These are phyloP conservation scores for Trachelus troglodyta DNA, from an alignment of 2,888 invertebrate species.

Conservation along the genomic window DNA sequence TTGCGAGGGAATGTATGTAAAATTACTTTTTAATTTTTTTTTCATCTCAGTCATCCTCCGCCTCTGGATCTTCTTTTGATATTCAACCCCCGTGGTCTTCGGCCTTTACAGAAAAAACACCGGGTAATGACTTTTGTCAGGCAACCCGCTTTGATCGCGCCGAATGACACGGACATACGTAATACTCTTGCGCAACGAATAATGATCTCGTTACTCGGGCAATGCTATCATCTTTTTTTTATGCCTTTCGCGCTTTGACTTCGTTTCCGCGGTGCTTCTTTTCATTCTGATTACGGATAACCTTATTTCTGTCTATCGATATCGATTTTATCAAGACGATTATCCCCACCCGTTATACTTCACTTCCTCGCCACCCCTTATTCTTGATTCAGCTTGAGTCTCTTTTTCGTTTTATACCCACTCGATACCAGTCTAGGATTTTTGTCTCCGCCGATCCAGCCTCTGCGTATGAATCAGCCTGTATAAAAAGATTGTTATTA, in stretches of 20 bases:
- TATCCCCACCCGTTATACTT: not conserved
- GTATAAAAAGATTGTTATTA: too few species aligned
- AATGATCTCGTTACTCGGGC: not conserved
- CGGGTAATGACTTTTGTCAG: not conserved
- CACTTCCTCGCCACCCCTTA: too few species aligned
- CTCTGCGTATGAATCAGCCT: too few species aligned
- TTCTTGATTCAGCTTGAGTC: too few species aligned
- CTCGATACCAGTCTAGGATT: too few species aligned
- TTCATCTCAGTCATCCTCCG: not conserved
- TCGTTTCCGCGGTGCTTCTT: not conserved
- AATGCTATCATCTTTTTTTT: not conserved
- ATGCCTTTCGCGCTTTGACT: not conserved
- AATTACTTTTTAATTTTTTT: not conserved
- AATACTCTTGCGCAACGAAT: not conserved
- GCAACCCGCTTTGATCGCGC: not conserved
- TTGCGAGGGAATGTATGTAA: not conserved
- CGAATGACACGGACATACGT: not conserved
- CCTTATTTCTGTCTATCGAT: not conserved
- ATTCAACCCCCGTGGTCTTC: not conserved
- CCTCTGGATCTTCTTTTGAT: not conserved
- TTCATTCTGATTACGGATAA: not conserved
- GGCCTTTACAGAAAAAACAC: not conserved
- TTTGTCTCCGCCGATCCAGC: too few species aligned
- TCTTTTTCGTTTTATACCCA: too few species aligned
- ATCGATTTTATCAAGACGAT: not conserved